Percentiles rank a stretch among this genome's conserved stretches.
Conservation (phyloP, 2,888 invertebrate species). For the Eupithecia abbreviata region DNA sequence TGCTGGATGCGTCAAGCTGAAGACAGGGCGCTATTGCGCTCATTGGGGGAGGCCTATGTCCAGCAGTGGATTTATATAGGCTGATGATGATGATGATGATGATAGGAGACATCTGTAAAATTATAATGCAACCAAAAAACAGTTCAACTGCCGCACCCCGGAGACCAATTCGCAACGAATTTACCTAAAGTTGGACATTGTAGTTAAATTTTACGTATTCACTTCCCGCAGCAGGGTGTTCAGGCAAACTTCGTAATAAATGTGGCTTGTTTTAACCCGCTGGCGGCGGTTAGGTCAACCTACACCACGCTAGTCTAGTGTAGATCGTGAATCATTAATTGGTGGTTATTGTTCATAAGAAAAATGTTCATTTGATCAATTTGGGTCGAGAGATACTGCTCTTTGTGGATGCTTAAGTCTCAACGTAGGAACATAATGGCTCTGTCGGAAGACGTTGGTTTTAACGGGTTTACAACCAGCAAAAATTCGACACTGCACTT, state of each 20-base stretch:
- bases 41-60: too few relatives aligned
- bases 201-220: slow-evolving; percentile 59
- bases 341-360: background rate
- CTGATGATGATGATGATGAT: too few relatives aligned
- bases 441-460: too few relatives aligned
- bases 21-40: too few relatives aligned
- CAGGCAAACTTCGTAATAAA: slow-evolving; percentile 57
- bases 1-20: too few relatives aligned
- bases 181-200: slow-evolving; percentile 51
- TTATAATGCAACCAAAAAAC: slow-evolving; percentile 30
- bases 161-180: slow-evolving; percentile 40
- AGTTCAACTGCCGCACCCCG: slow-evolving; percentile 32
- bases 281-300: slow-evolving; percentile 14
- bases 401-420: background rate
- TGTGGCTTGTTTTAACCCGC: slow-evolving; percentile 53
- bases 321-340: slow-evolving; percentile 3
- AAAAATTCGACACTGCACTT: too few relatives aligned
- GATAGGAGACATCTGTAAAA: slow-evolving; percentile 14
- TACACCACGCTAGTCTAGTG: background rate
- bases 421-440: background rate
- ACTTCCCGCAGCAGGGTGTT: slow-evolving; percentile 52
- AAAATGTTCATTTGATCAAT: background rate
- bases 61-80: too few relatives aligned
- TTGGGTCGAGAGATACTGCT: background rate
- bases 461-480: too few relatives aligned